These are phyloP conservation scores for Panagrolaimus sp. DNA, from an alignment of 1,140 invertebrate genomes.

Conservation along the genomic window DNA sequence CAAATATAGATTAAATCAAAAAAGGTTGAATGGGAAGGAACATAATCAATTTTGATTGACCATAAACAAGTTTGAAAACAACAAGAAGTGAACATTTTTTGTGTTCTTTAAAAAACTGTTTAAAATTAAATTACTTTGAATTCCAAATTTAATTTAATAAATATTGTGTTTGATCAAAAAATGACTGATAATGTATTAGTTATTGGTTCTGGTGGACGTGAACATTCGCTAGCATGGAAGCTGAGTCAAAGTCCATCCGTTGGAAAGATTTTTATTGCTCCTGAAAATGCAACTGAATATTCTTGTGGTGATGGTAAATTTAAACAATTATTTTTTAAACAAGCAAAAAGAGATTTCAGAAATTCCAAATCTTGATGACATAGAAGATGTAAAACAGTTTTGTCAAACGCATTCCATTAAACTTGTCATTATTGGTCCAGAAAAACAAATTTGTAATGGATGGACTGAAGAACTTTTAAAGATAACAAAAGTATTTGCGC, in stretches of 20 bases:
- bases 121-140: neutral
- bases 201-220: conserved; percentile 84
- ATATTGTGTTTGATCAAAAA: neutral
- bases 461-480: conserved; percentile 36
- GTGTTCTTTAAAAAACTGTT: neutral
- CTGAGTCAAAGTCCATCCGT: conserved; percentile 72
- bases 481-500: conserved; percentile 41
- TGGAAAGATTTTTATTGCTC: conserved; percentile 71
- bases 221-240: conserved; percentile 87
- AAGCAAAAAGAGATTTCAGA: conserved; percentile 44
- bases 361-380: conserved; percentile 59
- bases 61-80: neutral
- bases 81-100: neutral
- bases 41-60: no score
- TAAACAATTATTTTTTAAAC: neutral
- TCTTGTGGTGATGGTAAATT: conserved; percentile 27
- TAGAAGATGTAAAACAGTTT: conserved; percentile 67
- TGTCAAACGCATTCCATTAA: conserved; percentile 70
- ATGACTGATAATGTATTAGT: conserved; percentile 65
- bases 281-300: conserved; percentile 80
- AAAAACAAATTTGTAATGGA: conserved; percentile 80
- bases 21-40: no score
- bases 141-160: neutral
- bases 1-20: no score
- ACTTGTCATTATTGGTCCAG: conserved; percentile 83